Evolutionary conservation across 2,113 vertebrate species (phyloP).

Genomic region (Orthochromis indermauri): DNA sequence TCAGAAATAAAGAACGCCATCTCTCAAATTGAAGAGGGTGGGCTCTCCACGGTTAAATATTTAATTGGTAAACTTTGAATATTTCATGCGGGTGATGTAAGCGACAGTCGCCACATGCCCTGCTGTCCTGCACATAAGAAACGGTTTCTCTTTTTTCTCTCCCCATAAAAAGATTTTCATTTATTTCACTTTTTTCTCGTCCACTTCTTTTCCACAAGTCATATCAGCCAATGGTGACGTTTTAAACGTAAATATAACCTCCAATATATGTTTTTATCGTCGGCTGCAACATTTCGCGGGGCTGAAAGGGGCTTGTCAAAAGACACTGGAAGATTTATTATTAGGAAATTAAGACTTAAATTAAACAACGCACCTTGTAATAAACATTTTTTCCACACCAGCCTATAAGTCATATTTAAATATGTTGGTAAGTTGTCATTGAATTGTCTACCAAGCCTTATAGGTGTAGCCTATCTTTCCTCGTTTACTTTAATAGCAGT

Average conservation of each 20-base stretch:
- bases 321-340: background rate
- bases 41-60: conserved; percentile 53
- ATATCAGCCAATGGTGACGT: background rate
- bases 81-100: conserved; percentile 70
- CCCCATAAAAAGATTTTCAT: conserved; percentile 12
- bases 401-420: background rate
- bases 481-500: background rate
- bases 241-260: background rate
- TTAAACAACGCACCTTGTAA: background rate
- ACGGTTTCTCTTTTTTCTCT: background rate
- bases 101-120: conserved; percentile 27
- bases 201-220: background rate
- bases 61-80: conserved; percentile 70
- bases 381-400: background rate
- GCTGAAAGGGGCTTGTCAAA: background rate
- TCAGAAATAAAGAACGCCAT: background rate
- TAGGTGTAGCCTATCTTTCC: background rate
- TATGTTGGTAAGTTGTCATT: background rate
- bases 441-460: background rate
- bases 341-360: background rate
- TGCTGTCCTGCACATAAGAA: background rate
- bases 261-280: background rate
- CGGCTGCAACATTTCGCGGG: background rate
- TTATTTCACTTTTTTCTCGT: background rate
- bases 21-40: background rate